phyloP scores from a whole-genome alignment of 1,140 invertebrate species.

The Calosoma granatense region DNA sequence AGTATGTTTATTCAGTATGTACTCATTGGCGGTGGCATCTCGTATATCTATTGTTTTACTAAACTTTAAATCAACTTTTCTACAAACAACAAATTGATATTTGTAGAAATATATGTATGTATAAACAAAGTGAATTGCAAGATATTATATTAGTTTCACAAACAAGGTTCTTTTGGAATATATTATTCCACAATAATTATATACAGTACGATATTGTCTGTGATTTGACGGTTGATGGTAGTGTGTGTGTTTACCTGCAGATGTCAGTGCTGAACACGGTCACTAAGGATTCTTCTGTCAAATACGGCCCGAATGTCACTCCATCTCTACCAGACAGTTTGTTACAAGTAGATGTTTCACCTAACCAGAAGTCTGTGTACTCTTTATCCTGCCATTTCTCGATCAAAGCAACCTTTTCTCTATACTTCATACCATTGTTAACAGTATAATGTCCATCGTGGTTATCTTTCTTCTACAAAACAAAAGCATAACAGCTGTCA shows the following conservation, averaged over 20 bases:
- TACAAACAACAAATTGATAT: no score
- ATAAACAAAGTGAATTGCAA: no score
- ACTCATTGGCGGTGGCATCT: constrained; percentile 25
- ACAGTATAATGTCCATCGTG: constrained; percentile 33
- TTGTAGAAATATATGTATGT: no score
- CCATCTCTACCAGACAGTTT: constrained; percentile 33
- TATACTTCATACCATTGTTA: constrained; percentile 30
- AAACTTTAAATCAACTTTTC: constrained; percentile 22
- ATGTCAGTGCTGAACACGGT: constrained; percentile 36
- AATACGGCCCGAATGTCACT: constrained; percentile 33
- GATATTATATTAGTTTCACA: no score
- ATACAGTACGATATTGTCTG: no score
- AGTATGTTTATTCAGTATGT: constrained; percentile 18
- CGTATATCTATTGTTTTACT: constrained; percentile 18
- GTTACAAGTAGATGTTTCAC: constrained; percentile 29
- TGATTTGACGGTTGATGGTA: no score
- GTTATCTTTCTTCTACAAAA: constrained; percentile 37
- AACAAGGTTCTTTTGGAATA: no score
- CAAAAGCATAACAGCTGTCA: neutral
- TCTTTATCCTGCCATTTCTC: constrained; percentile 30
- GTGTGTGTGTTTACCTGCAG: constrained; percentile 36
- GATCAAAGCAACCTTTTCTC: constrained; percentile 29
- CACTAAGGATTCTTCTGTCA: constrained; percentile 26
- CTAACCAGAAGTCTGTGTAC: constrained; percentile 25
- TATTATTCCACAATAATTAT: no score